phyloP scores from a whole-genome alignment of 2,888 invertebrate species.

The Ceramica pisi region DNA sequence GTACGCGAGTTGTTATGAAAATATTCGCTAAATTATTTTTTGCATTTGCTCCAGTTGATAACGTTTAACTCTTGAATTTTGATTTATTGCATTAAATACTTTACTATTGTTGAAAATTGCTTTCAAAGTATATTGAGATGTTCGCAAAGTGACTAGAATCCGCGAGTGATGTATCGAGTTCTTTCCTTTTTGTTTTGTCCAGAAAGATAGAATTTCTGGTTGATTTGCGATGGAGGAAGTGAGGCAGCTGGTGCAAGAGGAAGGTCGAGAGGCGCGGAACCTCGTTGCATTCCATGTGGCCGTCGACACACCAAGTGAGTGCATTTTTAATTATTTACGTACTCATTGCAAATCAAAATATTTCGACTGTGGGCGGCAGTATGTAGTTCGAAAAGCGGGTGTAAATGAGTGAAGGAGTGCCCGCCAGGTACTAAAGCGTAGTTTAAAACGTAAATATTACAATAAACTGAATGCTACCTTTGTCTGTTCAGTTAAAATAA shows the following conservation, averaged over 20 bases:
- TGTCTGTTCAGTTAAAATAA: too few species aligned
- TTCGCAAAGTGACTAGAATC: slow-evolving; percentile 56
- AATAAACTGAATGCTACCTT: slow-evolving; percentile 16
- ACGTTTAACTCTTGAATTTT: slow-evolving; percentile 60
- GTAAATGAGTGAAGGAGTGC: slow-evolving; percentile 48
- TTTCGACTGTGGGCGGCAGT: slow-evolving; percentile 71
- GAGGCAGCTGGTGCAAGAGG: slow-evolving; percentile 95
- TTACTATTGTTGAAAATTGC: slow-evolving; percentile 40
- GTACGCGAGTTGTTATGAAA: slow-evolving; percentile 87
- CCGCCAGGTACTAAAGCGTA: slow-evolving; percentile 33
- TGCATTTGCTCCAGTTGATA: slow-evolving; percentile 64
- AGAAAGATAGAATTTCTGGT: slow-evolving; percentile 75
- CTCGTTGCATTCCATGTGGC: slow-evolving; percentile 96
- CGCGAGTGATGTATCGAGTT: slow-evolving; percentile 77
- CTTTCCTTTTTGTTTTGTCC: slow-evolving; percentile 81
- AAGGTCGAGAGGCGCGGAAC: slow-evolving; percentile 97
- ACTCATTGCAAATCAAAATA: slow-evolving; percentile 19
- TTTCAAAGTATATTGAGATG: slow-evolving; percentile 50
- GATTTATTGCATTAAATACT: slow-evolving; percentile 50
- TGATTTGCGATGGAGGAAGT: slow-evolving; percentile 93
- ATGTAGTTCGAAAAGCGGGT: slow-evolving; percentile 46
- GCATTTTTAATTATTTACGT: slow-evolving; percentile 45
- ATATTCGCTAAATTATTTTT: slow-evolving; percentile 75
- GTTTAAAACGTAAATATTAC: slow-evolving; percentile 24
- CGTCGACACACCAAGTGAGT: slow-evolving; percentile 91